Conservation (phyloP, 2,888 invertebrate genomes). For the Leuctra nigra region DNA sequence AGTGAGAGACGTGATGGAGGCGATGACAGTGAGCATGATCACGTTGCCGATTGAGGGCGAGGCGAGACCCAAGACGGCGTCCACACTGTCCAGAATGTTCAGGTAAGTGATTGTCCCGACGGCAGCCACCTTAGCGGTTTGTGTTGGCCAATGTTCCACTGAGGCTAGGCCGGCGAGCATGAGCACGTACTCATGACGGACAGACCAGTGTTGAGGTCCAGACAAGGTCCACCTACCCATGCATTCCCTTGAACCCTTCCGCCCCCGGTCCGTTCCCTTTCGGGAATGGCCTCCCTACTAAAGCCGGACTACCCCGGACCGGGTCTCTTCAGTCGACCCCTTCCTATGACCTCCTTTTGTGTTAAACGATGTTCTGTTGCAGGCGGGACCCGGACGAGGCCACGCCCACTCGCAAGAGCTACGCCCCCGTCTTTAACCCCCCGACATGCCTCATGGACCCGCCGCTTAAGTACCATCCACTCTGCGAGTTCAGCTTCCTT, state of each 20-base stretch:
- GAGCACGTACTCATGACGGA: no score
- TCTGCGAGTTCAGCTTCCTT: slow-evolving; percentile 19
- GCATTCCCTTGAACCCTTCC: no score
- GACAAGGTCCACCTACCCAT: no score
- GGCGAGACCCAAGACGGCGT: background rate
- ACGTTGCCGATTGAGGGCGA: slow-evolving; percentile 5
- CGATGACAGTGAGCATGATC: background rate
- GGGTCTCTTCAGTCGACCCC: background rate
- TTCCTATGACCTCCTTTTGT: background rate
- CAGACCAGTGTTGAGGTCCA: no score
- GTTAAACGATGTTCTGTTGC: background rate
- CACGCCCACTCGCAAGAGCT: background rate
- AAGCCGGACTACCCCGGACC: no score
- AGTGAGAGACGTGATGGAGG: slow-evolving; percentile 4
- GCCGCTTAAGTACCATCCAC: slow-evolving; percentile 19
- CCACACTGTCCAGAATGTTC: slow-evolving; percentile 7
- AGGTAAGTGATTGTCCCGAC: slow-evolving; percentile 8
- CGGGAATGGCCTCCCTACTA: no score
- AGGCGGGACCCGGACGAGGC: slow-evolving; percentile 5
- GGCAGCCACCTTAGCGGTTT: background rate
- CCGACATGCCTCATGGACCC: slow-evolving; percentile 14
- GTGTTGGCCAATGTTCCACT: background rate
- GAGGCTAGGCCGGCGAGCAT: no score
- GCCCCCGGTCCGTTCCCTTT: no score
- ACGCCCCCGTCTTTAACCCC: background rate